Percentiles rank a stretch among this genome's conserved stretches.
These are phyloP conservation scores for Cherax destructor DNA, from an alignment of 1,140 invertebrate genomes.

Conservation along the genomic window DNA sequence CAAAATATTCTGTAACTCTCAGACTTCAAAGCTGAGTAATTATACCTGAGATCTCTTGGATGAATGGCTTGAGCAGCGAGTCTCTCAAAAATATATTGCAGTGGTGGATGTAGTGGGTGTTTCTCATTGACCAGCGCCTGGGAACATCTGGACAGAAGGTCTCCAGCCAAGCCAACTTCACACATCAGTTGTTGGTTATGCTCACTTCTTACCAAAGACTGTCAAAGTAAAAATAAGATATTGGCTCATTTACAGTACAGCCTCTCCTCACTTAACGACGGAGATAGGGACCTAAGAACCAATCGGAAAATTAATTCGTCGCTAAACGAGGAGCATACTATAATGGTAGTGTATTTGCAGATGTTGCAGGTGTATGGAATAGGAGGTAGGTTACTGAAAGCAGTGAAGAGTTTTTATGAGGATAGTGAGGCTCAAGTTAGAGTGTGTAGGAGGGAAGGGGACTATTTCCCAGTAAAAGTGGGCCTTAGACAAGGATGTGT, in stretches of 20 bases:
- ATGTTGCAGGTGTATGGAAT: too few relatives aligned
- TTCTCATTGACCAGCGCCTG: conserved; percentile 90
- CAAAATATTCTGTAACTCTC: conserved; percentile 43
- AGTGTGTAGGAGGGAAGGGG: too few relatives aligned
- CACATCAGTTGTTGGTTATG: conserved; percentile 99
- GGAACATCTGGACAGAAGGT: conserved; percentile 87
- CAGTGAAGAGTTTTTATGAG: too few relatives aligned
- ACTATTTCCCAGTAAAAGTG: too few relatives aligned
- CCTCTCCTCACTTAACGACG: too few relatives aligned
- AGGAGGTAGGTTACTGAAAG: too few relatives aligned
- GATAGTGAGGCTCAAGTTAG: too few relatives aligned
- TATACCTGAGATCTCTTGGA: conserved; percentile 90
- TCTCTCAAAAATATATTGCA: conserved; percentile 97
- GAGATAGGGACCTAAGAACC: too few relatives aligned
- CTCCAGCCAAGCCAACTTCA: conserved; percentile 90
- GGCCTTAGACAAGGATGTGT: too few relatives aligned
- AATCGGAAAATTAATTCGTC: too few relatives aligned
- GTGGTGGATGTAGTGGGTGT: conserved; percentile 91
- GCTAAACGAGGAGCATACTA: too few relatives aligned
- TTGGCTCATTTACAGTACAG: neutral
- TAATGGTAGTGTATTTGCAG: too few relatives aligned
- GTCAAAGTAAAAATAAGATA: conserved; percentile 78
- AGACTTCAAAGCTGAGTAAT: neutral
- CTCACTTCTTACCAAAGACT: conserved; percentile 93
- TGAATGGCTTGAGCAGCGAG: conserved; percentile 95